phyloP scores from a whole-genome alignment of 1,140 invertebrate genomes.

The Octopus sinensis region DNA sequence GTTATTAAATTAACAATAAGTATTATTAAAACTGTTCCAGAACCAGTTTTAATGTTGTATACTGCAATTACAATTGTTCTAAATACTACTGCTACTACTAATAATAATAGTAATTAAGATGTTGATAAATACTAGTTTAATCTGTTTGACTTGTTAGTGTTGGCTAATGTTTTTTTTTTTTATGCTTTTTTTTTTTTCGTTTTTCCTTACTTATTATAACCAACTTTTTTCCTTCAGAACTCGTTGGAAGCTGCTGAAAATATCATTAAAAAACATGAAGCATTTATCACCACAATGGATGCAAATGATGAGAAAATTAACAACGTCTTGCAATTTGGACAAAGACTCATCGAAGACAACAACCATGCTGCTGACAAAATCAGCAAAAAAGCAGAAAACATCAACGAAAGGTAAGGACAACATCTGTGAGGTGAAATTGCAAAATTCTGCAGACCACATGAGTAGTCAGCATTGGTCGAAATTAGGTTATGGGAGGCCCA shows the following conservation, averaged over 20 bases:
- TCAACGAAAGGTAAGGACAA: conserved; percentile 68
- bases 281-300: conserved; percentile 98
- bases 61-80: too few relatives aligned
- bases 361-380: conserved; percentile 92
- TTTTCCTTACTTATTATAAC: background rate
- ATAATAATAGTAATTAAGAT: too few relatives aligned
- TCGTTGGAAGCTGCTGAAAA: conserved; percentile 93
- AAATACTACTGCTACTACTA: too few relatives aligned
- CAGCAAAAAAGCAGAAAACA: conserved; percentile 90
- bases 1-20: too few relatives aligned
- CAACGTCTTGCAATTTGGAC: conserved; percentile 87
- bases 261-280: conserved; percentile 94
- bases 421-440: too few relatives aligned
- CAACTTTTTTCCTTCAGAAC: conserved; percentile 39
- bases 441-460: too few relatives aligned
- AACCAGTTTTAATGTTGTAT: too few relatives aligned
- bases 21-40: too few relatives aligned
- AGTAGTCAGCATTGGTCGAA: too few relatives aligned
- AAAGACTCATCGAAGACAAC: conserved; percentile 75
- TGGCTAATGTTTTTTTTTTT: background rate
- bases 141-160: background rate
- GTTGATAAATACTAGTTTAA: too few relatives aligned
- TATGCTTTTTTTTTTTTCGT: background rate
- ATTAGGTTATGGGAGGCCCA: too few relatives aligned
- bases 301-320: conserved; percentile 99